A percentile compares a stretch with the other conserved stretches of the same genome.
These are phyloP conservation scores for Magallana angulata DNA, from an alignment of 1,140 invertebrate genomes.

Conservation along the genomic window DNA sequence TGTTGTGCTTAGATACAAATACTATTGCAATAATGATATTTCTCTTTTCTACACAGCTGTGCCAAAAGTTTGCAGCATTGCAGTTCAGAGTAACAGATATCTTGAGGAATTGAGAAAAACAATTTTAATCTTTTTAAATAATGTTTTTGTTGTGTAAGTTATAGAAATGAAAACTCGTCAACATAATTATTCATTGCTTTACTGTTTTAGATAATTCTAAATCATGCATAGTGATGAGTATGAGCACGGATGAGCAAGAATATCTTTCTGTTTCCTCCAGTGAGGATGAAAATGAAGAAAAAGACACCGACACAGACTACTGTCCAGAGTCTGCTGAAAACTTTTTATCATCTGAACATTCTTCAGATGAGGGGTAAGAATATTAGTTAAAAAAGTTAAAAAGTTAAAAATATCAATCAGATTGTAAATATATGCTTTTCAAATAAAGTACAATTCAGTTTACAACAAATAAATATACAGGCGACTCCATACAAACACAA, in stretches of 20 bases:
- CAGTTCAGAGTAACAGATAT: too few relatives aligned
- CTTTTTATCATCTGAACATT: neutral
- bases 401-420: too few relatives aligned
- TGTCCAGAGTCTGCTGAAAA: neutral
- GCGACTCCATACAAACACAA: neutral
- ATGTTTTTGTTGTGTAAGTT: neutral
- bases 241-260: too few relatives aligned
- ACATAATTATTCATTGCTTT: neutral
- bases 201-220: neutral
- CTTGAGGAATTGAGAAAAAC: too few relatives aligned
- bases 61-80: too few relatives aligned
- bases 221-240: neutral
- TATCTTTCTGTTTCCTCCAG: neutral
- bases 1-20: too few relatives aligned
- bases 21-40: too few relatives aligned
- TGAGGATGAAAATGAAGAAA: slow-evolving; percentile 19
- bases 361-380: neutral
- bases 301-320: neutral
- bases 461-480: neutral
- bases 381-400: neutral
- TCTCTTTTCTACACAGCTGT: too few relatives aligned
- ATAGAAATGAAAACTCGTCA: too few relatives aligned
- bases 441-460: too few relatives aligned
- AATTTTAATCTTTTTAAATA: neutral
- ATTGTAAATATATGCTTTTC: too few relatives aligned